A percentile compares a stretch with the other conserved stretches of the same genome.
phyloP scores from a whole-genome alignment of 2,113 vertebrate species.

The Hyperoodon ampullatus region DNA sequence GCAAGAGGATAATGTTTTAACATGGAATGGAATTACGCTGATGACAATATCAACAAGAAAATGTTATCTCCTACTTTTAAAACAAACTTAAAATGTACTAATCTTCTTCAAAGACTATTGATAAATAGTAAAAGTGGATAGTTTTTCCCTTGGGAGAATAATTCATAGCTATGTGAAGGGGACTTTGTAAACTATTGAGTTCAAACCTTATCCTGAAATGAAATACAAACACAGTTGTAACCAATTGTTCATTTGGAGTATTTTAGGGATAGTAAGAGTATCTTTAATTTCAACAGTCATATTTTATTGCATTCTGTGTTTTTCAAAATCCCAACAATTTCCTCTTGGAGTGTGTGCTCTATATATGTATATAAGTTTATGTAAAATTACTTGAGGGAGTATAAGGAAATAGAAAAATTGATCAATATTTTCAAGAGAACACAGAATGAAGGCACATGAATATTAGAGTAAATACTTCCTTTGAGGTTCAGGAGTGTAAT shows the following conservation, averaged over 20 bases:
- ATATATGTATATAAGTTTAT: not conserved
- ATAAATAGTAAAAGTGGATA: not conserved
- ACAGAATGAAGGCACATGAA: not conserved
- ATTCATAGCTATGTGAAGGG: not conserved
- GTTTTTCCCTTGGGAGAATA: not conserved
- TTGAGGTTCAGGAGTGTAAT: not conserved
- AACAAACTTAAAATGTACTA: not conserved
- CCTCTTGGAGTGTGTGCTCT: accelerated
- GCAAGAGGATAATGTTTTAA: not conserved
- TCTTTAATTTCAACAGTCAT: not conserved
- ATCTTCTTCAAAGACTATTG: not conserved
- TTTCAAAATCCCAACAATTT: not conserved
- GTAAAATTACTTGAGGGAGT: not conserved
- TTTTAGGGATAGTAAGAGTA: not conserved
- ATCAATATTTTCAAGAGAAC: not conserved
- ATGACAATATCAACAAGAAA: not conserved
- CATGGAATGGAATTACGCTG: not conserved
- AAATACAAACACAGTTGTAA: not conserved
- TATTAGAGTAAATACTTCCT: not conserved
- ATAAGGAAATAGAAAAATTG: not conserved
- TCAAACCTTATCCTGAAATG: not conserved
- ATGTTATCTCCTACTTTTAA: not conserved
- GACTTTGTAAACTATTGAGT: not conserved
- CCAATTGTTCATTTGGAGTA: not conserved
- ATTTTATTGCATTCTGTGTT: not conserved